These are phyloP conservation scores for Xanthorhoe designata DNA, from an alignment of 2,888 invertebrate species.

Conservation along the genomic window DNA sequence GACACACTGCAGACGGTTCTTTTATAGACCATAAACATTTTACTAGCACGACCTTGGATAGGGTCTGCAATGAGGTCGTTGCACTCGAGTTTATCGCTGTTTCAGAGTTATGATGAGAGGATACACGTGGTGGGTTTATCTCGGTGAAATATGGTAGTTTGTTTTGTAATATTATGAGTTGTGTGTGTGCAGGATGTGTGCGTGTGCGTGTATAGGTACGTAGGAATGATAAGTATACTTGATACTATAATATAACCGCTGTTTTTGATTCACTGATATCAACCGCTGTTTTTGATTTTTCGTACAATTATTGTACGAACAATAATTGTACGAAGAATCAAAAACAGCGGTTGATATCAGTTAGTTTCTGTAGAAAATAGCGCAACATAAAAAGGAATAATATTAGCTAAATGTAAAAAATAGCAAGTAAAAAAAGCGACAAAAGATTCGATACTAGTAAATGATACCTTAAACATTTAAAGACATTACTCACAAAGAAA, in stretches of 20 bases:
- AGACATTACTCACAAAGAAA: constrained; percentile 16
- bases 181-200: too few species aligned
- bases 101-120: constrained; percentile 61
- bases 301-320: too few species aligned
- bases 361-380: not conserved
- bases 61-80: constrained; percentile 83
- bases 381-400: not conserved
- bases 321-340: not conserved
- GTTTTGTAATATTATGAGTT: constrained; percentile 2
- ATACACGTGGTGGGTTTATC: constrained; percentile 38
- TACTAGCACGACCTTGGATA: constrained; percentile 83
- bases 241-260: too few species aligned
- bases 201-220: not conserved
- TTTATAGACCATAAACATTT: constrained; percentile 85
- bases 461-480: not conserved
- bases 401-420: not conserved
- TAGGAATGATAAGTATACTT: not conserved
- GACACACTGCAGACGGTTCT: constrained; percentile 81
- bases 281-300: too few species aligned
- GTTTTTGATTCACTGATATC: too few species aligned
- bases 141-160: constrained; percentile 20
- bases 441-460: not conserved
- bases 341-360: not conserved
- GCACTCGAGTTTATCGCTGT: constrained; percentile 75
- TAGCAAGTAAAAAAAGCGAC: not conserved